Percentiles rank a stretch among this genome's conserved stretches.
Conservation (phyloP, 2,888 invertebrate species). For the Itoplectis maculator region DNA sequence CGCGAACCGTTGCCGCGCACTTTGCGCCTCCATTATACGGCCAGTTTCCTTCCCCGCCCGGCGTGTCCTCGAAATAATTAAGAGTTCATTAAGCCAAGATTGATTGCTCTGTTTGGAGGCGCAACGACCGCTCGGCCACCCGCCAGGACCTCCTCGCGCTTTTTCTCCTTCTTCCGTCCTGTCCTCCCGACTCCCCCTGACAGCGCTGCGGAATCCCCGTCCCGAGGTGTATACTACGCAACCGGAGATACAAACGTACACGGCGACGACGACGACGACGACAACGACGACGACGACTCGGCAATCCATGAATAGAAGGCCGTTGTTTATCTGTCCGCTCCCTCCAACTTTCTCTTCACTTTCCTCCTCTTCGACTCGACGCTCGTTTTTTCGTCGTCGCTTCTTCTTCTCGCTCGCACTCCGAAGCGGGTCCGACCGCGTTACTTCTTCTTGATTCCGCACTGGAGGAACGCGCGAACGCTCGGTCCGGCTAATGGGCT, state of each 20-base stretch:
- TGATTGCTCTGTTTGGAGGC: constrained; percentile 82
- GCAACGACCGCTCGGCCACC: constrained; percentile 64
- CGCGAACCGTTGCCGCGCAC: constrained; percentile 77
- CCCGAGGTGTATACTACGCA: constrained; percentile 34
- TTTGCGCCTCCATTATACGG: constrained; percentile 84
- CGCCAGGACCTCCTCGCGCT: constrained; percentile 31
- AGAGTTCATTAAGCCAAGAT: constrained; percentile 84
- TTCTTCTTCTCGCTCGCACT: constrained; percentile 51
- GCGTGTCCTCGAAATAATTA: constrained; percentile 84
- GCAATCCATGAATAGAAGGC: constrained; percentile 79
- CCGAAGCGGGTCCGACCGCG: constrained; percentile 49
- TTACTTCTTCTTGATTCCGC: constrained; percentile 50
- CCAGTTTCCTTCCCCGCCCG: constrained; percentile 79
- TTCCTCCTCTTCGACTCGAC: constrained; percentile 46
- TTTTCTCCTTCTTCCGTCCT: constrained; percentile 34
- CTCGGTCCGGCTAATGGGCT: constrained; percentile 70
- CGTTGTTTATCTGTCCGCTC: constrained; percentile 78
- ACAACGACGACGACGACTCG: constrained; percentile 57
- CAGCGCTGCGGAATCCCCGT: constrained; percentile 14
- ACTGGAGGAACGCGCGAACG: constrained; percentile 58
- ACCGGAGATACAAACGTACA: constrained; percentile 64
- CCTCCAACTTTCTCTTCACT: constrained; percentile 67
- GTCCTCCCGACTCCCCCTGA: constrained; percentile 51
- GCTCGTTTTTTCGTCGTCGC: constrained; percentile 37
- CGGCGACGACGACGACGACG: neutral